Conservation (phyloP, 2,888 invertebrate genomes). For the Lapara coniferarum region DNA sequence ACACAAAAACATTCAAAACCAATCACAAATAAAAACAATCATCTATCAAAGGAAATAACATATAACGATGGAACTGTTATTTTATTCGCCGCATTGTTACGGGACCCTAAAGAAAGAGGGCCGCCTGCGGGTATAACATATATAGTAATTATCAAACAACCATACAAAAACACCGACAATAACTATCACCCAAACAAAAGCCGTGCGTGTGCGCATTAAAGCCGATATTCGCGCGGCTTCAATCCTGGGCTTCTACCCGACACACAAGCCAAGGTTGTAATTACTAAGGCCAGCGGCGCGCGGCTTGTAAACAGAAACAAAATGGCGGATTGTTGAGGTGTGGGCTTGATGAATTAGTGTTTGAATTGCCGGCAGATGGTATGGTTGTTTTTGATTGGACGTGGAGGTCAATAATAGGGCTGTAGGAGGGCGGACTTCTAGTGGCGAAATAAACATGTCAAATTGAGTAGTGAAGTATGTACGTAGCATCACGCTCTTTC, state of each 20-base stretch:
- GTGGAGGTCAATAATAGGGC: constrained; percentile 15
- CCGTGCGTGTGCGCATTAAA: constrained; percentile 16
- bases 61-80: constrained; percentile 29
- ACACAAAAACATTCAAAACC: not conserved
- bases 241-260: not conserved
- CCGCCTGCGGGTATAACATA: constrained; percentile 75
- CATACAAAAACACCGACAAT: constrained; percentile 77
- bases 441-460: not conserved
- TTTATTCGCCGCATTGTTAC: constrained; percentile 18
- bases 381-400: constrained; percentile 13
- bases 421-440: constrained; percentile 31
- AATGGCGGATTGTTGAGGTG: constrained; percentile 75
- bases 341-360: constrained; percentile 63
- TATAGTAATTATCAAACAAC: constrained; percentile 81
- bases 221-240: constrained; percentile 5
- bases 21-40: not conserved
- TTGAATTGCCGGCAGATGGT: constrained; percentile 14
- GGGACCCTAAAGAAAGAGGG: constrained; percentile 42
- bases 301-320: constrained; percentile 82
- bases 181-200: not conserved
- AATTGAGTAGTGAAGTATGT: not conserved
- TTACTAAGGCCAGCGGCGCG: constrained; percentile 80
- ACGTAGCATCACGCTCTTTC: too few species aligned
- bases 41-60: not conserved
- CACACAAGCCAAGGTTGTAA: constrained; percentile 50